A percentile compares a stretch with the other conserved stretches of the same genome.
phyloP scores from a whole-genome alignment of 2,888 invertebrate species.

The Cantharis rufa region DNA sequence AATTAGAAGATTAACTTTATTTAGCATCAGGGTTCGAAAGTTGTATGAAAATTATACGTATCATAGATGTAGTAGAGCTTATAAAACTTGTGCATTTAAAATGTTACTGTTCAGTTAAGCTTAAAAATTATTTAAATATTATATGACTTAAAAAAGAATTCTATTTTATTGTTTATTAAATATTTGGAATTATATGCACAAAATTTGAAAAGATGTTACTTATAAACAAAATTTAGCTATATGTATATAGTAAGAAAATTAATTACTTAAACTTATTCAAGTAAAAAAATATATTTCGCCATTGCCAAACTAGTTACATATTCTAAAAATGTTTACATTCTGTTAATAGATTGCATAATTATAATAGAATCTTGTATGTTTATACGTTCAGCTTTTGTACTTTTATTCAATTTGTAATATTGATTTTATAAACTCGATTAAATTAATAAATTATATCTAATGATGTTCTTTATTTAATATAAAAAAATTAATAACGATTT shows the following conservation, averaged over 20 bases:
- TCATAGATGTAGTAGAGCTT: constrained; percentile 26
- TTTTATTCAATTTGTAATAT: constrained; percentile 24
- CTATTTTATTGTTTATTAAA: constrained; percentile 20
- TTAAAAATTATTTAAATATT: constrained; percentile 21
- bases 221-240: constrained; percentile 18
- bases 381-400: constrained; percentile 28
- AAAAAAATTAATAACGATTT: neutral
- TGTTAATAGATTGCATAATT: constrained; percentile 13
- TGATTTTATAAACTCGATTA: constrained; percentile 25
- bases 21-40: constrained; percentile 17
- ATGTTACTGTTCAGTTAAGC: constrained; percentile 24
- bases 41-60: constrained; percentile 28
- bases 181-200: constrained; percentile 7
- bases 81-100: constrained; percentile 25
- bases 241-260: constrained; percentile 23
- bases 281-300: constrained; percentile 19
- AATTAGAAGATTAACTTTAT: constrained; percentile 20
- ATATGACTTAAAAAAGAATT: constrained; percentile 3
- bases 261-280: neutral
- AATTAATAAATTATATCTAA: constrained; percentile 5
- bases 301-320: constrained; percentile 27
- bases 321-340: constrained; percentile 21
- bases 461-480: neutral
- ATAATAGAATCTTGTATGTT: constrained; percentile 17
- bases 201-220: constrained; percentile 12